Base-by-base conservation (phyloP, 2,888 invertebrate species). In the Alsophila aescularia region DNA sequence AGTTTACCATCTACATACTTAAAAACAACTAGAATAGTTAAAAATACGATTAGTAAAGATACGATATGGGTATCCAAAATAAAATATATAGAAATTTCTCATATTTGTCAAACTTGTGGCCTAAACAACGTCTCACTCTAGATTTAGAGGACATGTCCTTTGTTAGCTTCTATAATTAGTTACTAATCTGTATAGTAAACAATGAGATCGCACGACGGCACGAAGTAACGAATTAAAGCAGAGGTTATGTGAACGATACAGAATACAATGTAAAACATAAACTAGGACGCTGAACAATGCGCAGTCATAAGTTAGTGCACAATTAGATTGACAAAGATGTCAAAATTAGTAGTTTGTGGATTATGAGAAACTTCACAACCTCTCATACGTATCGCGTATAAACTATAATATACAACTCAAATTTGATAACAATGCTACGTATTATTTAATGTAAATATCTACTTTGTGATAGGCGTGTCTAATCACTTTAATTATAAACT, bases 251-350 rank as follows among this genome's bases (percentile, higher is more conserved):
- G 54, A 54, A 39, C 24, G 43, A 39, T 49, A 32, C 13, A 35
- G 18, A 35, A 29, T 37, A 54, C 49, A 54, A 49, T 43, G 49
- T 34, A 43, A 48, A 31, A 34, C 24, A 24, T 24, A 24, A 24
- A 24, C 4, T 24, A 39, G 43, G 35, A 35, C 45, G 21, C 16
- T 40, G 18, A 42, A 50, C 40, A 55, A 52, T 57, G 48, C 48
- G 39, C 18, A 41, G 13, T 49, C 52, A 52, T 42, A 32, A 36
- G 50, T 31, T 45, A 40, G 47, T 55, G 18, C 44, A 52, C 53
- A 49, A 62, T 59, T 48, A 44, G 52, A 52, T 52, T 36, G 32
- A 12, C 14, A 31, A 29, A 47, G 35, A 47, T 48, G 52, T 42
- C 52, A 24, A 36, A 51, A 57, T 52, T 43, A 9, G 18, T 8